Conservation (phyloP, 1,140 invertebrate species). For the Sinonovacula constricta region DNA sequence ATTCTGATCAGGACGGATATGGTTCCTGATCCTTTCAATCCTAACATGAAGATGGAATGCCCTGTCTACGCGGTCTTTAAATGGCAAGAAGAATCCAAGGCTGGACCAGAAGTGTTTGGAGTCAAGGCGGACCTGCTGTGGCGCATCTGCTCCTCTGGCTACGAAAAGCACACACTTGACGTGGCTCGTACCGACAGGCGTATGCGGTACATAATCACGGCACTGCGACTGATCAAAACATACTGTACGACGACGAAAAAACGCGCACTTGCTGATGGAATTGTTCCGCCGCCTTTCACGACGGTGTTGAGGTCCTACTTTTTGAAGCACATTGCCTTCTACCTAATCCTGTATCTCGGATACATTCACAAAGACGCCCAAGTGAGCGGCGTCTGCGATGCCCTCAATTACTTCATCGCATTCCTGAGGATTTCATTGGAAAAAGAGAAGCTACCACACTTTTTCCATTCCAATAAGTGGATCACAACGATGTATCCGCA, state of each 20-base stretch:
- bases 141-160: conserved; percentile 18
- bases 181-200: neutral
- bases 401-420: too few species aligned
- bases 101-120: neutral
- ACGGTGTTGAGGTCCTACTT: too few species aligned
- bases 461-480: too few species aligned
- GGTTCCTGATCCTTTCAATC: conserved; percentile 4
- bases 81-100: neutral
- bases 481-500: too few species aligned
- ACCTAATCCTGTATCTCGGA: too few species aligned
- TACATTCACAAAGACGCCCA: too few species aligned
- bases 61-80: conserved; percentile 24
- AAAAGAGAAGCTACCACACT: too few species aligned
- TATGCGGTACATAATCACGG: conserved; percentile 5
- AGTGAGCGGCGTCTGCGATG: neutral
- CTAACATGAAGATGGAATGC: neutral
- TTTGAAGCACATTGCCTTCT: too few species aligned
- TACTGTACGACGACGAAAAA: too few species aligned
- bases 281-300: too few species aligned
- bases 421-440: too few species aligned
- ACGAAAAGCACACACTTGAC: conserved; percentile 25
- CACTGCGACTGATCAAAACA: conserved; percentile 1
- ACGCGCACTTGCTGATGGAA: too few species aligned
- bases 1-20: neutral
- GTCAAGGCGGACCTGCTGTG: neutral